Evolutionary conservation across 1,140 invertebrate species (phyloP), one percentile per base, ranked within the genome.

Genomic region (Colletes latitarsis): DNA sequence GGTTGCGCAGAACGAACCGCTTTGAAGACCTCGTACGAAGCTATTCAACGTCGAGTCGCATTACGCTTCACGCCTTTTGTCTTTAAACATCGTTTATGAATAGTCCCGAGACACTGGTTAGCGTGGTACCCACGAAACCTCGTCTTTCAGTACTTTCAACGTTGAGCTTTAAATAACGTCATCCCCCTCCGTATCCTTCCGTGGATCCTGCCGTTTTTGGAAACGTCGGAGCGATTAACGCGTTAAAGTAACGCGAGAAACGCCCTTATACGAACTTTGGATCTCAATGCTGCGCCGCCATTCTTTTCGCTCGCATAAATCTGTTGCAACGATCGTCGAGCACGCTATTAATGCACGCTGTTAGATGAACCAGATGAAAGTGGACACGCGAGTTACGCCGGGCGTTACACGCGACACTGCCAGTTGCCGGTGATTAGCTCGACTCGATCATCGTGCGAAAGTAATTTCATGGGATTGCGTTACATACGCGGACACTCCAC

Each of bases 341-440:
- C 75, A 69, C 41, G 55, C 66, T 77, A 70, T 68, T 58, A 15
- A 41, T 30, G 52, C 52, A 9, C 9, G 43, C 21, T 41, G 55
- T 60, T 77, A 58, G 53, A 41, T 17, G 41, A 60, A 60, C 66
- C 21, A 52, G 21, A 17, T 43, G 15, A n/a, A n/a, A 12, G 12
- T 10, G 55, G 15, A 19, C 75, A 77, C 75, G 75, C 75, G 15
- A 77, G 66, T 49, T 19, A 41, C 49, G 53, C 30, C 21, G 9
- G 14, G 53, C 6, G 12, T 41, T 49, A 49, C 75, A 60, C 64
- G 66, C 55, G 19, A 60, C 46, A 43, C 8, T 14, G 73, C 1
- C 19, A 6, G 30, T 30, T 30, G 30, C 30, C 2, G 30, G 30
- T 15, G 12, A 77, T 60, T 60, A 77, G 12, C 53, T 10, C n/a